Evolutionary conservation across 2,113 vertebrate genomes (phyloP), one percentile per base, ranked within the genome.

Genomic region (Phalacrocorax aristotelis): DNA sequence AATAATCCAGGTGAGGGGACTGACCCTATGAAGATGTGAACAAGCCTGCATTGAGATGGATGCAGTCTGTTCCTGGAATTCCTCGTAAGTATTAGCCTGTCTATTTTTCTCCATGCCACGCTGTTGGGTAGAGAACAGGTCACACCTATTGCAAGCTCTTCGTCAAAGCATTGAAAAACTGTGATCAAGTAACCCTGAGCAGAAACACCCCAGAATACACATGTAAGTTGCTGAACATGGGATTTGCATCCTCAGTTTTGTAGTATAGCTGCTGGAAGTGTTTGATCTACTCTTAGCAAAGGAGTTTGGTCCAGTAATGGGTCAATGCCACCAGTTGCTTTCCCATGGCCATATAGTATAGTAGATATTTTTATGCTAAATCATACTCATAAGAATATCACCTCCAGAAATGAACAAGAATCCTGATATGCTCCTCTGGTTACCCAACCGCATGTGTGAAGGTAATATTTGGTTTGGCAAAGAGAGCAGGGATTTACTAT

Each of bases 401-500:
- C 34, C 34, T 72, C 55, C 70, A 87, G 83, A 91, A 93, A 76
- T 61, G 7, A 93, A 64, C 14, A 65, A 78, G 49, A 72, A 46
- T 49, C 44, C 66, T 80, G 57, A 16, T 89, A 36, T 66, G 54
- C 17, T 90, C 14, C 74, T 88, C 70, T 76, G 30, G 36, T 87
- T 91, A 44, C 78, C 34, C 81, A 91, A 0, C 48, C 72, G 30
- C 30, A 52, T 25, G 30, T 40, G 40, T 36, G 66, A 91, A 81
- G 70, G 49, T 57, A 76, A 72, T 57, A 70, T 65, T 79, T 44
- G 58, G 34, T 79, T 91, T 96, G 87, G 84, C 87, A 93, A 87
- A 87, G 61, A 82, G 13, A 52, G 21, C 30, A 60, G 17, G 27
- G 49, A 68, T 72, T 83, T 90, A 46, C 46, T 86, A 10, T 77